Base-by-base conservation (phyloP, 2,797 vertebrate species). In the Sparidentex hasta region DNA sequence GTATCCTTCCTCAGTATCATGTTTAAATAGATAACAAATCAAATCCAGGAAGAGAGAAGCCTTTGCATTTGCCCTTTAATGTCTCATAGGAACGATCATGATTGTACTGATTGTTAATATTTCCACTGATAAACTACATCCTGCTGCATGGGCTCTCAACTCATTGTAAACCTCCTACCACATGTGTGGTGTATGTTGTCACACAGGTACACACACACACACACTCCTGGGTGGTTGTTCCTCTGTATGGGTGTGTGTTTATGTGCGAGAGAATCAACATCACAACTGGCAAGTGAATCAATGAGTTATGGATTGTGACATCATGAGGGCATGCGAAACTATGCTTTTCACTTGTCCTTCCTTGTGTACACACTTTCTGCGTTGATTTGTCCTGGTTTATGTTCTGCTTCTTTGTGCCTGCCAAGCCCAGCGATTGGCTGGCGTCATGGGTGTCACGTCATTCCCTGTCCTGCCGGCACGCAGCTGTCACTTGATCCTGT, bases 371-470 rank as follows among this genome's bases (percentile, higher is more conserved):
- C 66, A 62, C 58, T 66, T 44, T 65, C 25, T 68, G 4, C 55
- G 58, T 67, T 68, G 38, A 76, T 69, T 81, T 64, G 57, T 83
- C 17, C 17, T 63, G 23, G n/a, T 85, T 81, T 72, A n/a, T 59
- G 57, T 74, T 80, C 72, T 80, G 51, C 56, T 48, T 67, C 48
- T 81, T 75, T 68, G 69, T 78, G 67, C 62, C 47, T 78, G 84
- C 70, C 81, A 71, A 88, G 78, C 86, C 81, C 47, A 80, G 52
- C 7, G 6, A 18, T 47, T 7, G 3, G 65, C 57, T 78, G 74
- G 90, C 82, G 81, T 91, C 86, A 87, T 20, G 18, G 65, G 50
- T 61, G 27, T 78, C 77, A 51, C 47, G 65, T 69, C 58, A 55
- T 52, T 74, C 16, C 58, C 65, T 27, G 38, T 57, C 55, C 44